Percentiles rank a stretch among this genome's conserved stretches.
Conservation (phyloP, 1,140 invertebrate species). For the Saccostrea cuccullata region DNA sequence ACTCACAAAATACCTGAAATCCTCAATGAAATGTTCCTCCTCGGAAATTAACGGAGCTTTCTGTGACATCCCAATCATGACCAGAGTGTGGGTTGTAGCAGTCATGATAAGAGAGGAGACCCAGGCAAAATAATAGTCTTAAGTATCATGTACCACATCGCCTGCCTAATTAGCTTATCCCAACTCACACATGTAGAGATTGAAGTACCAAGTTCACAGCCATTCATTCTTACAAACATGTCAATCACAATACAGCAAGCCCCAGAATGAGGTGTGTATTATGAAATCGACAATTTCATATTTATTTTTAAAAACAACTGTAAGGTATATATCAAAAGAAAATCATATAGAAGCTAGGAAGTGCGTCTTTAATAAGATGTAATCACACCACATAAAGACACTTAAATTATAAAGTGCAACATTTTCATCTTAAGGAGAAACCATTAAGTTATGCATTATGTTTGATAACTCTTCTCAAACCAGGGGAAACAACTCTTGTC, state of each 20-base stretch:
- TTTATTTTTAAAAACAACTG: background rate
- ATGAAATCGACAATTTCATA: background rate
- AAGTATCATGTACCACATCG: background rate
- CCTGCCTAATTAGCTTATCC: conserved; percentile 13
- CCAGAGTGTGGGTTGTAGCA: background rate
- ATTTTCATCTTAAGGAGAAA: no score
- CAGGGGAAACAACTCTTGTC: no score
- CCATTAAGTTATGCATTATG: no score
- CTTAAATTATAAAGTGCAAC: no score
- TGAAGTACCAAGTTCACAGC: conserved; percentile 8
- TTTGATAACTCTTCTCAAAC: no score
- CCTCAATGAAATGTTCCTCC: background rate
- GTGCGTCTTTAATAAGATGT: no score
- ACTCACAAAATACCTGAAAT: background rate
- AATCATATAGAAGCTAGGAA: background rate
- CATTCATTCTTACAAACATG: background rate
- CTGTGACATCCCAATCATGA: background rate
- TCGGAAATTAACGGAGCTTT: conserved; percentile 5
- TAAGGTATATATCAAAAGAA: background rate
- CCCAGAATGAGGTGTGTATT: background rate
- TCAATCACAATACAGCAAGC: background rate
- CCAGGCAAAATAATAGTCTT: background rate
- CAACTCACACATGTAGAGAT: background rate
- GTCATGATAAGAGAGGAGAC: background rate
- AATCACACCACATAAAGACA: no score